Base-by-base conservation (phyloP, 2,888 invertebrate genomes). In the Enoplolaimus lenunculus region DNA sequence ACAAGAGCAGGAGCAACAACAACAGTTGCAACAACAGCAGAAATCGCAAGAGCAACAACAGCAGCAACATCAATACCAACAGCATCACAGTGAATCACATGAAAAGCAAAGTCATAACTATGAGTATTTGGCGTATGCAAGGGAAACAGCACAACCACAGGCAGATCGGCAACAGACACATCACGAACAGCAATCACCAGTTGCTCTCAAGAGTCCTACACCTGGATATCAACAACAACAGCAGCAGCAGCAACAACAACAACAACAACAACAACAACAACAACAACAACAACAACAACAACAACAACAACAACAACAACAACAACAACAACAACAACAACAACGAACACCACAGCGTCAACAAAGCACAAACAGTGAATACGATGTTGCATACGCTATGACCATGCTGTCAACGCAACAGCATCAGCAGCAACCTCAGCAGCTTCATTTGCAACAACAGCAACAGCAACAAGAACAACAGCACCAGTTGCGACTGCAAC, bases 391-490 rank as follows among this genome's bases (percentile, higher is more conserved):
- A n/a, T n/a, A n/a, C n/a, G n/a, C n/a, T n/a, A n/a, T n/a, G n/a
- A n/a, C n/a, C n/a, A n/a, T n/a, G n/a, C n/a, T n/a, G n/a, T n/a
- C n/a, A n/a, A n/a, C n/a, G n/a, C n/a, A n/a, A n/a, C n/a, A n/a
- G n/a, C n/a, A n/a, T 13, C 64, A 57, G 64, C 64, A 13, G 64
- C 64, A 62, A 33, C 26, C 26, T 7, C 64, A n/a, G 13, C 64
- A 62, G 64, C 64, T 29, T 57, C 66, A 66, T 59, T 28, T 59
- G 26, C 66, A 67, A 30, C 70, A 68, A 33, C 70, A 29, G 28
- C 70, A 68, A 13, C 66, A 35, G 66, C 66, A 65, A 35, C 70
- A 70, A 33, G 57, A 68, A 59, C 70, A 65, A 34, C 66, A 70
- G n/a, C 70, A 68, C 31, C 70, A 67, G 30, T n/a, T 3, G 33